A percentile compares a stretch with the other conserved stretches of the same genome.
These are phyloP conservation scores for Eulithis prunata DNA, from an alignment of 2,888 invertebrate species.

Conservation along the genomic window DNA sequence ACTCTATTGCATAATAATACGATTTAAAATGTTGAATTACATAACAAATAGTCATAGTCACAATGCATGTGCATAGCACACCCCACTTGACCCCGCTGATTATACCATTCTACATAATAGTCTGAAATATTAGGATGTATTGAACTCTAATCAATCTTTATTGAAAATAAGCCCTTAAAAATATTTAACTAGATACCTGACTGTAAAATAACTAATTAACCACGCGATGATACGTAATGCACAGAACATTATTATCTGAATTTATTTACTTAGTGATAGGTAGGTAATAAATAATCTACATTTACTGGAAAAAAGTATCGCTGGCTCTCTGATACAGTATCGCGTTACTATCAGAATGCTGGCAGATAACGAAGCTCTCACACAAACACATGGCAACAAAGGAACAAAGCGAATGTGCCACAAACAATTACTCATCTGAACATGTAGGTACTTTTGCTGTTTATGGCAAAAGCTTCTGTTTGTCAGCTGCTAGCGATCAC, in stretches of 20 bases:
- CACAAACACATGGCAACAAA: conserved; percentile 67
- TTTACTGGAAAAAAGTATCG: conserved; percentile 29
- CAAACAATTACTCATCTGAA: conserved; percentile 70
- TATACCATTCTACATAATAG: background rate
- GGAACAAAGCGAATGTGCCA: conserved; percentile 71
- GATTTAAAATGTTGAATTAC: background rate
- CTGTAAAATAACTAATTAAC: background rate
- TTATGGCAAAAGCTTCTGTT: conserved; percentile 69
- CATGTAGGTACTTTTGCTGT: conserved; percentile 56
- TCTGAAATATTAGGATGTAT: too few relatives aligned
- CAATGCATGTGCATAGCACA: background rate
- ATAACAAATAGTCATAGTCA: background rate
- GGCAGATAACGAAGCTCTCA: conserved; percentile 43
- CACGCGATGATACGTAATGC: background rate
- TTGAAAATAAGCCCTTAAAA: too few relatives aligned
- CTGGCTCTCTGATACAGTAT: conserved; percentile 46
- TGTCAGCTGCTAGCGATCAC: conserved; percentile 69
- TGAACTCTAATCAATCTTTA: too few relatives aligned
- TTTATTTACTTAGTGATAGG: conserved; percentile 39
- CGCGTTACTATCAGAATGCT: conserved; percentile 50
- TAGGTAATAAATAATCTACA: conserved; percentile 19
- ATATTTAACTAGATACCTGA: background rate
- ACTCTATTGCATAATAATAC: conserved; percentile 7
- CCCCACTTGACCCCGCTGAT: background rate
- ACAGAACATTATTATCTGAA: conserved; percentile 19